These are phyloP conservation scores for Hyles euphorbiae DNA, from an alignment of 1,140 invertebrate genomes.

Conservation along the genomic window DNA sequence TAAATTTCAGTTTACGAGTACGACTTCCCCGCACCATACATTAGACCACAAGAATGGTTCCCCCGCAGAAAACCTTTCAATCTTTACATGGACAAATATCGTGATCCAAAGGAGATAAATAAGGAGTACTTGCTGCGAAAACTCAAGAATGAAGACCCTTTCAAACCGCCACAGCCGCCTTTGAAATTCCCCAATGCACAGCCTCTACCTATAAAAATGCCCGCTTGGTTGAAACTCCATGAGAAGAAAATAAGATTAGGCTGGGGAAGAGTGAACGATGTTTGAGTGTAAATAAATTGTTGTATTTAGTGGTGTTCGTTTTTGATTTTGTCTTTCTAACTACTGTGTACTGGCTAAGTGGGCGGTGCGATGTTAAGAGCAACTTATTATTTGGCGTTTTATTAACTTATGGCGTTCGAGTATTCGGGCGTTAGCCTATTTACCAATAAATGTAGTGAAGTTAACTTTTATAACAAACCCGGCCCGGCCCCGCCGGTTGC, in stretches of 20 bases:
- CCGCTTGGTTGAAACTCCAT: conserved; percentile 86
- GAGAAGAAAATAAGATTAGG: conserved; percentile 80
- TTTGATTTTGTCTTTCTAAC: background rate
- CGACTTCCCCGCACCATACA: conserved; percentile 86
- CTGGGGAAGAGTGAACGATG: conserved; percentile 83
- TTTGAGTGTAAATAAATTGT: conserved; percentile 37
- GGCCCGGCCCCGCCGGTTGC: too few relatives aligned
- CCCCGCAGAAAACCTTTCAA: conserved; percentile 90
- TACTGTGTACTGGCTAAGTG: too few relatives aligned
- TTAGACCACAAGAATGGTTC: conserved; percentile 87
- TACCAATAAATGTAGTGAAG: too few relatives aligned
- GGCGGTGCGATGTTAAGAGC: too few relatives aligned
- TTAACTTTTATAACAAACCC: too few relatives aligned
- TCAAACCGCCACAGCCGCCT: conserved; percentile 80
- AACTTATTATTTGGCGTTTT: too few relatives aligned
- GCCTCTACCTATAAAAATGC: conserved; percentile 75
- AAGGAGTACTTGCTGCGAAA: conserved; percentile 91
- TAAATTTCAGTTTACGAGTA: conserved; percentile 88
- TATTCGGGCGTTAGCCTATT: too few relatives aligned
- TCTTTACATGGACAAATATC: conserved; percentile 92
- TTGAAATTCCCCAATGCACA: conserved; percentile 86
- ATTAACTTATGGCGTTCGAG: too few relatives aligned
- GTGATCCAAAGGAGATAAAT: conserved; percentile 88
- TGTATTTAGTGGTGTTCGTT: background rate
- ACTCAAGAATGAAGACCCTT: conserved; percentile 88